Percentiles rank a stretch among this genome's conserved stretches.
These are phyloP conservation scores for Chaetura pelagica DNA, from an alignment of 2,113 vertebrate species.

Conservation along the genomic window DNA sequence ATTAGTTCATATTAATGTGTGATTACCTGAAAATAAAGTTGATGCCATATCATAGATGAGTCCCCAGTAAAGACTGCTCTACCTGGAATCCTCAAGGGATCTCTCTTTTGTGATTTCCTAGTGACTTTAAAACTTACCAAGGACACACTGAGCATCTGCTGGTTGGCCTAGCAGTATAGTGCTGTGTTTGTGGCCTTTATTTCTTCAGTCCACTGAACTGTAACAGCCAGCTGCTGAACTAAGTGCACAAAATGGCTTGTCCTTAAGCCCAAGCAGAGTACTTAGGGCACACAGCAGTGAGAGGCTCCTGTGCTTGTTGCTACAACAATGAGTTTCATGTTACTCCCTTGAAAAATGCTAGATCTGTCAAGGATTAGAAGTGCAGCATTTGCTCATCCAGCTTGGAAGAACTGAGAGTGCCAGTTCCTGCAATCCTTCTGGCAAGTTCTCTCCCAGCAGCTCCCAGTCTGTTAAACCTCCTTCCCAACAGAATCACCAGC, in stretches of 20 bases:
- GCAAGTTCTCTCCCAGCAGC: background rate
- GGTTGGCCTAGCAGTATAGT: background rate
- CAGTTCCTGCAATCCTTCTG: background rate
- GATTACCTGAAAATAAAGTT: background rate
- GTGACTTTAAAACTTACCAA: background rate
- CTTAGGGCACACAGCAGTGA: background rate
- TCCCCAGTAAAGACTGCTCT: background rate
- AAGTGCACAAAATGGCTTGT: background rate
- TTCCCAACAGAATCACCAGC: background rate
- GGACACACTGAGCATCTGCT: background rate
- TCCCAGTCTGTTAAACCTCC: background rate
- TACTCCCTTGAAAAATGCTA: background rate
- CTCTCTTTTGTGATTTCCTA: background rate
- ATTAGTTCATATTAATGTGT: background rate
- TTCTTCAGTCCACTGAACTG: constrained; percentile 13
- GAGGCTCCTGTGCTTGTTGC: background rate
- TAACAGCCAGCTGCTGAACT: background rate
- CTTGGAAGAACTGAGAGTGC: background rate
- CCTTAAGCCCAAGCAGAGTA: background rate
- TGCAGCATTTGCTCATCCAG: background rate
- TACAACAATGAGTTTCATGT: background rate
- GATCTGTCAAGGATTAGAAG: background rate
- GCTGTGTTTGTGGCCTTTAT: background rate
- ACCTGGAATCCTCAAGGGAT: background rate
- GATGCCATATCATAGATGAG: background rate